phyloP scores from a whole-genome alignment of 2,888 invertebrate species.

The Lamellibrachia columna region DNA sequence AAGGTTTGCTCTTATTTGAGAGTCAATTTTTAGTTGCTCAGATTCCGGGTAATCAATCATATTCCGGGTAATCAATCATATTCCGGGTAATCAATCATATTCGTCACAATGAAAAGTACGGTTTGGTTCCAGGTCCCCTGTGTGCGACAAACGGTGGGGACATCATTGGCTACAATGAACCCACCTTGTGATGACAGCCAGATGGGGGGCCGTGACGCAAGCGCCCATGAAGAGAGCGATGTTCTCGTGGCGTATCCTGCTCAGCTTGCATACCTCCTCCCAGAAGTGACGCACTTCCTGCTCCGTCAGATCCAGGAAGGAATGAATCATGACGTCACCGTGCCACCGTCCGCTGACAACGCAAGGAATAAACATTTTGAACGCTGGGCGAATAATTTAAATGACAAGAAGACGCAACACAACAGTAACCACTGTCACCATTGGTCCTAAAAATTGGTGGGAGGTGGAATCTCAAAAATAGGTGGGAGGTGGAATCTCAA shows the following conservation, averaged over 20 bases:
- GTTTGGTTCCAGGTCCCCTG: not conserved
- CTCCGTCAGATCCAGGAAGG: constrained; percentile 46
- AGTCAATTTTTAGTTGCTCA: too few species aligned
- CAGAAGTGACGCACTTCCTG: constrained; percentile 43
- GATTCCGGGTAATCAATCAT: not conserved
- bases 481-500: too few species aligned
- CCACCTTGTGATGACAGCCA: constrained; percentile 66
- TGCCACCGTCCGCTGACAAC: constrained; percentile 62
- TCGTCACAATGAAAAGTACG: constrained; percentile 18
- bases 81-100: not conserved
- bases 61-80: too few species aligned
- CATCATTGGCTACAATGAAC: not conserved
- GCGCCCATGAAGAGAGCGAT: constrained; percentile 68
- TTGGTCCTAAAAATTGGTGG: too few species aligned
- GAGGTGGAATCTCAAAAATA: too few species aligned
- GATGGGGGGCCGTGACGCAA: constrained; percentile 60
- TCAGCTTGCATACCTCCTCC: constrained; percentile 61
- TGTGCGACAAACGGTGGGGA: not conserved
- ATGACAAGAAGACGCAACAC: not conserved
- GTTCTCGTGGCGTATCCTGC: constrained; percentile 67
- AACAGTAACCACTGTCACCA: too few species aligned
- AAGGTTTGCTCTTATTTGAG: too few species aligned
- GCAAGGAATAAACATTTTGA: not conserved
- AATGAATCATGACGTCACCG: constrained; percentile 66
- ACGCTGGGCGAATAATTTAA: not conserved